Evolutionary conservation across 1,140 invertebrate genomes (phyloP), one percentile per base, ranked within the genome.

Genomic region (Colletes gigas): DNA sequence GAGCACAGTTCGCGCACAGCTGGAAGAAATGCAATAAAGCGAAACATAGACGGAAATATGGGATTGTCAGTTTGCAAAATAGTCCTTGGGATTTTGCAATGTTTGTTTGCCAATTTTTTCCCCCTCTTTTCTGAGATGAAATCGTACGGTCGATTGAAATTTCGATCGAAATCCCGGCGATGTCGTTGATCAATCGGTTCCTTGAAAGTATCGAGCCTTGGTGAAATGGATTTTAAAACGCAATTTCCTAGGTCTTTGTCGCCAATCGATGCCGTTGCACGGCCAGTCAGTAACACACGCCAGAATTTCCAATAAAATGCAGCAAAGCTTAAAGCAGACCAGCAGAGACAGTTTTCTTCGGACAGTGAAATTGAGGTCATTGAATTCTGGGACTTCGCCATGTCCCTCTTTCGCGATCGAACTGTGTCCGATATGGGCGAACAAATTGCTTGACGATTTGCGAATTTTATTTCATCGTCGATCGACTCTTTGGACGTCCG

Each of bases 231-330:
- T 88, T 87, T 89, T 87, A 90, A 90, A 88, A 90, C 88, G 89
- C 87, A 89, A 91, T 91, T 91, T 87, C 84, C 83, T 70, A 85
- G 86, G 84, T 78, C 80, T 88, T 88, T 89, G 84, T 90, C 79
- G 82, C 67, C 86, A 90, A 91, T 91, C 89, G 90, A 91, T 91
- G 81, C 84, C 67, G 44, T 81, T 84, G 82, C 81, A 86, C 83
- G 65, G 81, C 71, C 67, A 59, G 66, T 86, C 60, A 82, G 78
- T 73, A 63, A 47, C 82, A 79, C 83, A 75, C 68, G 67, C 69
- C 77, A 87, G 81, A 89, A 91, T 90, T 90, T 87, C 88, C 90
- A 81, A 91, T 91, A 91, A 88, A 88, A 75, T 90, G 80, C 87
- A 89, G 81, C 69, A 78, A 66, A 87, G 81, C 81, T 86, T 81